These are phyloP conservation scores for Polypterus senegalus DNA, from an alignment of 2,113 vertebrate species.

Conservation along the genomic window DNA sequence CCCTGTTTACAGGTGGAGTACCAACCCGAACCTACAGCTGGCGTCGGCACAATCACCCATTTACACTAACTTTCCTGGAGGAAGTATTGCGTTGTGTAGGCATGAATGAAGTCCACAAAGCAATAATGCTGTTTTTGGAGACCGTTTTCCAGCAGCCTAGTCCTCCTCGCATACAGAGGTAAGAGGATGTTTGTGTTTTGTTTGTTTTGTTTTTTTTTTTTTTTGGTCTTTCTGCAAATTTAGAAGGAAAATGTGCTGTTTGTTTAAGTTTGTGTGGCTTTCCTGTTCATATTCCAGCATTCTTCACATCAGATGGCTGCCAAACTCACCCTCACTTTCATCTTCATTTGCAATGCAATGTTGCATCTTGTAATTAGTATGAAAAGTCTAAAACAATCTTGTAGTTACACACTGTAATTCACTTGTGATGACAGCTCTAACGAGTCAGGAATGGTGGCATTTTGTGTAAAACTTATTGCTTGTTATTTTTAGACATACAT, in stretches of 20 bases:
- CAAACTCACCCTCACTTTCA: too few relatives aligned
- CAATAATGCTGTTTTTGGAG: slow-evolving; percentile 65
- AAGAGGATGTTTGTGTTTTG: background rate
- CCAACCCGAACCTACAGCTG: slow-evolving; percentile 51
- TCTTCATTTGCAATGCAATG: background rate
- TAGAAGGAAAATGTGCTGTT: background rate
- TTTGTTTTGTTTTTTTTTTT: too few relatives aligned
- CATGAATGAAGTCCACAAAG: slow-evolving; percentile 81
- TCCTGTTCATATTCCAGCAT: accelerated
- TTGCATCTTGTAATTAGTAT: too few relatives aligned
- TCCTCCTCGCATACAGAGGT: slow-evolving; percentile 47
- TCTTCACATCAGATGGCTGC: background rate
- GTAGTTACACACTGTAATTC: too few relatives aligned
- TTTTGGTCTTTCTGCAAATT: background rate
- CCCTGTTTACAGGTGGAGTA: slow-evolving; percentile 34
- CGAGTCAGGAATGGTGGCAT: too few relatives aligned
- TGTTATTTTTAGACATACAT: too few relatives aligned
- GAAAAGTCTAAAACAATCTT: too few relatives aligned
- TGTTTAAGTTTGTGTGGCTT: background rate
- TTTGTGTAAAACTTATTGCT: too few relatives aligned
- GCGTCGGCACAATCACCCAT: slow-evolving; percentile 56
- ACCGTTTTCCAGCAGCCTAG: slow-evolving; percentile 43
- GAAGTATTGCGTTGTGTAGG: slow-evolving; percentile 69
- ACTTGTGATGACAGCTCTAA: too few relatives aligned
- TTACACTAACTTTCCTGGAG: slow-evolving; percentile 67